These are phyloP conservation scores for Chloroceryle amazona DNA, from an alignment of 2,797 vertebrate genomes.

Conservation along the genomic window DNA sequence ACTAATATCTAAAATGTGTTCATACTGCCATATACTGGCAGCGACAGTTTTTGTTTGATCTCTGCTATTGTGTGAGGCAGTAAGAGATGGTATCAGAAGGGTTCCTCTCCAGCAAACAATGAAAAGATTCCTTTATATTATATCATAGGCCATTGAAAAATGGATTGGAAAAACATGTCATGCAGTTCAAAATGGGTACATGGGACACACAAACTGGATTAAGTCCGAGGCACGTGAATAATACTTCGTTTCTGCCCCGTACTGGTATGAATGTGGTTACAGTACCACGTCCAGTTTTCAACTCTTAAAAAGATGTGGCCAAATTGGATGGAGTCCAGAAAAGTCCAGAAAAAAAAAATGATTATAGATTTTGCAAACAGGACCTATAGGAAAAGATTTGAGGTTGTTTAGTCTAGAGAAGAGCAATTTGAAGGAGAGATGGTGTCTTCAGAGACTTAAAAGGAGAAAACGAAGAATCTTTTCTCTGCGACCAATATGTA, in stretches of 20 bases:
- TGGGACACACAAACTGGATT: not conserved
- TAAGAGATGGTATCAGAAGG: not conserved
- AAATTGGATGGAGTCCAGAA: not conserved
- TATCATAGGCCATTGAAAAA: not conserved
- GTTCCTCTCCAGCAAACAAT: not conserved
- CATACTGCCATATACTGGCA: not conserved
- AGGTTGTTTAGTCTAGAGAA: not conserved
- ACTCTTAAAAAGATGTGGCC: not conserved
- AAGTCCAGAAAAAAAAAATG: not conserved
- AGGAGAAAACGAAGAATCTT: not conserved
- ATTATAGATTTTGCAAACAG: not conserved
- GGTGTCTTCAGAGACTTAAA: not conserved
- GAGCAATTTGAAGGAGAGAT: not conserved
- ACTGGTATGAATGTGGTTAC: not conserved
- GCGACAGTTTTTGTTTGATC: not conserved
- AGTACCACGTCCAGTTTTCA: not conserved
- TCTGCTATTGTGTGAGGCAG: not conserved
- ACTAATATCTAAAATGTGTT: not conserved
- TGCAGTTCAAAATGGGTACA: not conserved
- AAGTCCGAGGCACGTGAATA: not conserved
- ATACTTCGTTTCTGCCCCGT: not conserved
- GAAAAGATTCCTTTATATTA: not conserved
- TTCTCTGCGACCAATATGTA: not conserved
- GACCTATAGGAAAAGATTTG: not conserved
- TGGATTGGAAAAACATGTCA: not conserved